Percentiles rank a stretch among this genome's conserved stretches.
Evolutionary conservation across 2,797 vertebrate species (phyloP).

Genomic region (Cetoscarus ocellatus): DNA sequence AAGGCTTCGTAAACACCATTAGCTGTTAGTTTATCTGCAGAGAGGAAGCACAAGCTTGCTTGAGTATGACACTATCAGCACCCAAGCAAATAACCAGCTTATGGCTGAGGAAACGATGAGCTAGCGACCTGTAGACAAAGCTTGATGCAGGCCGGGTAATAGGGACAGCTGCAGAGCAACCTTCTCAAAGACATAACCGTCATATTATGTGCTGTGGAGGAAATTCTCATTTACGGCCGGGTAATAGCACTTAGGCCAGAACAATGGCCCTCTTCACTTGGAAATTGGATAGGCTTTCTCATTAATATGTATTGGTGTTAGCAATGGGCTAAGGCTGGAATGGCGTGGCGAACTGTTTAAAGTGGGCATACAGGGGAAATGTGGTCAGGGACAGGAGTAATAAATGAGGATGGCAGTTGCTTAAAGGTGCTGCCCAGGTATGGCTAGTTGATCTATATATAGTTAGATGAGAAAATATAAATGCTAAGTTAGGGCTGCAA

Average conservation of each 20-base stretch:
- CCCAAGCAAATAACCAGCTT: conserved; percentile 62
- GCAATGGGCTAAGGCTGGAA: conserved; percentile 42
- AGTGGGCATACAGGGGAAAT: conserved; percentile 34
- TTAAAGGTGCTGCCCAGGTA: background rate
- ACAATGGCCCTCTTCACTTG: conserved; percentile 59
- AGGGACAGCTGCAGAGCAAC: conserved; percentile 60
- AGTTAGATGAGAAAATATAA: too few species aligned
- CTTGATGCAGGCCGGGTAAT: conserved; percentile 60
- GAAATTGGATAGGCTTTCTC: conserved; percentile 63
- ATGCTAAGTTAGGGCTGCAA: too few species aligned
- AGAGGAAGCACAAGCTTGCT: conserved; percentile 36
- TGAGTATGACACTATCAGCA: conserved; percentile 55
- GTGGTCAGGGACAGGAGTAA: conserved; percentile 25
- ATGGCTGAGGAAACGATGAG: conserved; percentile 63
- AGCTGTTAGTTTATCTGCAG: conserved; percentile 38
- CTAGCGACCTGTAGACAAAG: conserved; percentile 65
- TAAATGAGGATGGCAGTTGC: background rate
- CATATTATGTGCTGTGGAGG: conserved; percentile 62
- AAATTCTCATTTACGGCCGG: conserved; percentile 62
- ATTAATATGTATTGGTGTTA: conserved; percentile 68
- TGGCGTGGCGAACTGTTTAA: conserved; percentile 26
- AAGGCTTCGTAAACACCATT: conserved; percentile 54
- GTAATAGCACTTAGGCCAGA: conserved; percentile 71
- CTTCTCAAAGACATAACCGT: conserved; percentile 65
- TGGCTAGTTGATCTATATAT: too few species aligned